Percentiles rank a stretch among this genome's conserved stretches.
Evolutionary conservation across 2,797 vertebrate genomes (phyloP).

Genomic region (Champsocephalus gunnari): DNA sequence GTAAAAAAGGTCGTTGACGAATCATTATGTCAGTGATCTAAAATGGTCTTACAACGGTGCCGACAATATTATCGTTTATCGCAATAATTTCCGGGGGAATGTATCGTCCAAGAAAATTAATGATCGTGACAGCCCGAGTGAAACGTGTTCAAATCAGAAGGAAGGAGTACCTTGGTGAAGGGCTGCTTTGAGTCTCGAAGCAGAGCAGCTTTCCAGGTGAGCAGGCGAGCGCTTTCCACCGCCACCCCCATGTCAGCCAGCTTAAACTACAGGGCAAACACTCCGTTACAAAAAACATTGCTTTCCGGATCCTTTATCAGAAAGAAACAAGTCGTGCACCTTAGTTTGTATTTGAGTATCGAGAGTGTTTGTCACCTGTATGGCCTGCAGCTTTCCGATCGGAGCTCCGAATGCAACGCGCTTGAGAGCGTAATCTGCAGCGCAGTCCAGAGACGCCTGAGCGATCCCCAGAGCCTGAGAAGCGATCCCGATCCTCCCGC

Average conservation of each 20-base stretch:
- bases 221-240: slow-evolving; percentile 91
- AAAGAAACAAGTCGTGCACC: too few relatives aligned
- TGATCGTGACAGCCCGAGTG: too few relatives aligned
- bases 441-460: slow-evolving; percentile 95
- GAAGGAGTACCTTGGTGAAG: slow-evolving; percentile 88
- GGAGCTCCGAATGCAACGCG: slow-evolving; percentile 91
- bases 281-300: too few relatives aligned
- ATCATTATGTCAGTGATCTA: too few relatives aligned
- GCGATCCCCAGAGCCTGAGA: slow-evolving; percentile 95
- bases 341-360: too few relatives aligned
- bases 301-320: too few relatives aligned
- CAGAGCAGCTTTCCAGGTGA: slow-evolving; percentile 95
- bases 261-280: slow-evolving; percentile 88
- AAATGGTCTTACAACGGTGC: too few relatives aligned
- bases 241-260: slow-evolving; percentile 95
- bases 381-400: slow-evolving; percentile 92
- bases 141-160: too few relatives aligned
- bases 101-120: too few relatives aligned
- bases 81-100: too few relatives aligned
- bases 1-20: too few relatives aligned
- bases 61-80: too few relatives aligned
- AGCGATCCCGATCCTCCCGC: slow-evolving; percentile 94
- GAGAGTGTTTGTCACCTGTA: slow-evolving; percentile 86
- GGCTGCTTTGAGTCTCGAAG: slow-evolving; percentile 90
- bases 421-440: slow-evolving; percentile 92